phyloP scores from a whole-genome alignment of 2,797 vertebrate species.

The Holocentrus rufus region DNA sequence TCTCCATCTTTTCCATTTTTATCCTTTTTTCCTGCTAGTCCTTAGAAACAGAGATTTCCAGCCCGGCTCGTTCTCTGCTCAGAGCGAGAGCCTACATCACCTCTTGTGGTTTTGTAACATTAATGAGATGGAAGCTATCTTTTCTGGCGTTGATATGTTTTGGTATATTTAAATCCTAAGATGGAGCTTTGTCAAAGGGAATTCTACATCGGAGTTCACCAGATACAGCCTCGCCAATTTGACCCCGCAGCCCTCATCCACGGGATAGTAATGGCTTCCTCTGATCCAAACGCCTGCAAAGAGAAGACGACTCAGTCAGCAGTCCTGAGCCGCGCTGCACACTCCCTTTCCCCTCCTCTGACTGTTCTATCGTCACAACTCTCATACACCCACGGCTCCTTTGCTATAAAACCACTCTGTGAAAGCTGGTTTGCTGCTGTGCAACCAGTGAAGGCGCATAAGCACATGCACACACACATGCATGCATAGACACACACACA shows the following conservation, averaged over 20 bases:
- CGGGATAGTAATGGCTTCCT: background rate
- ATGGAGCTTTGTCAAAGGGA: slow-evolving; percentile 41
- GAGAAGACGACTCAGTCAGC: slow-evolving; percentile 23
- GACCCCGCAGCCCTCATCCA: slow-evolving; percentile 22
- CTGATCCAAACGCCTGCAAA: slow-evolving; percentile 13
- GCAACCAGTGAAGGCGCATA: no score
- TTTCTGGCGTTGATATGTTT: slow-evolving; percentile 26
- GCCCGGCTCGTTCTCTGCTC: slow-evolving; percentile 48
- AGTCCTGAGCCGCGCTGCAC: slow-evolving; percentile 12
- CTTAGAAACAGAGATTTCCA: slow-evolving; percentile 78
- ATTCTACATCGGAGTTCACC: slow-evolving; percentile 31
- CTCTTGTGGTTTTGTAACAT: slow-evolving; percentile 54
- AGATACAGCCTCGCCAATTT: slow-evolving; percentile 28
- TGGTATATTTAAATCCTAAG: slow-evolving; percentile 41
- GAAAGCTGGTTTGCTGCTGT: slow-evolving; percentile 33
- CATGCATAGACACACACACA: background rate
- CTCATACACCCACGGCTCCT: slow-evolving; percentile 33
- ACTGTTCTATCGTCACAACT: slow-evolving; percentile 32
- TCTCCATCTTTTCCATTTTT: slow-evolving; percentile 71
- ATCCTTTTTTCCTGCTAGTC: slow-evolving; percentile 73
- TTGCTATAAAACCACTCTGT: slow-evolving; percentile 34
- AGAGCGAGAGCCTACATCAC: slow-evolving; percentile 50
- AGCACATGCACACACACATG: slow-evolving; percentile 26
- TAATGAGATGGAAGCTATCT: slow-evolving; percentile 55
- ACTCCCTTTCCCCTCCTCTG: slow-evolving; percentile 7